A percentile compares a stretch with the other conserved stretches of the same genome.
phyloP scores from a whole-genome alignment of 2,888 invertebrate species.

The Drosophila sordidula region DNA sequence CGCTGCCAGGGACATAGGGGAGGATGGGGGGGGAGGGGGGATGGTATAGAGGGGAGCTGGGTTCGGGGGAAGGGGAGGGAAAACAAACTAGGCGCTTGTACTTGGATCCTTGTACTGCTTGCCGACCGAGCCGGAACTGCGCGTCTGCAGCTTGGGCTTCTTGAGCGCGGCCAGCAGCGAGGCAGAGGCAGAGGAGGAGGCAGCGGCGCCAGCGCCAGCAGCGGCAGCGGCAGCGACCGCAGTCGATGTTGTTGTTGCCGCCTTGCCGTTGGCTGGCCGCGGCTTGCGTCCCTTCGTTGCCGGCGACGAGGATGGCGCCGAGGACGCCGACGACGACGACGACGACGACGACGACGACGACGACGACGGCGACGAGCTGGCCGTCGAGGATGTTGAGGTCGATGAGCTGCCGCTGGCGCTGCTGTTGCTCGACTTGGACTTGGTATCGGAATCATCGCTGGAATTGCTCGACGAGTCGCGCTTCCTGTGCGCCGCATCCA shows the following conservation, averaged over 20 bases:
- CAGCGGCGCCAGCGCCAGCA: not conserved
- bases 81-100: slow-evolving; percentile 54
- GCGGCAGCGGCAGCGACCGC: slow-evolving; percentile 15
- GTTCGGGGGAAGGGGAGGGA: no score
- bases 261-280: slow-evolving; percentile 56
- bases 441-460: slow-evolving; percentile 41
- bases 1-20: slow-evolving; percentile 4
- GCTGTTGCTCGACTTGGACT: slow-evolving; percentile 25
- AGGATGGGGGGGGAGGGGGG: no score
- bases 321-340: slow-evolving; percentile 32
- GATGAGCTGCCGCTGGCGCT: slow-evolving; percentile 28
- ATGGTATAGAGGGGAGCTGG: no score
- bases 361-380: slow-evolving; percentile 33
- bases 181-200: slow-evolving; percentile 29
- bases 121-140: slow-evolving; percentile 44
- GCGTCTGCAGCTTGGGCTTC: slow-evolving; percentile 66
- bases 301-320: slow-evolving; percentile 19
- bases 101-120: slow-evolving; percentile 84
- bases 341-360: slow-evolving; percentile 24
- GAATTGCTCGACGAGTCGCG: slow-evolving; percentile 39
- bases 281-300: slow-evolving; percentile 3
- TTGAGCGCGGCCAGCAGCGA: slow-evolving; percentile 62
- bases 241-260: not conserved
- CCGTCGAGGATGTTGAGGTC: slow-evolving; percentile 33
- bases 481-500: slow-evolving; percentile 5